These are phyloP conservation scores for Hucho hucho DNA, from an alignment of 2,113 vertebrate genomes.

Conservation along the genomic window DNA sequence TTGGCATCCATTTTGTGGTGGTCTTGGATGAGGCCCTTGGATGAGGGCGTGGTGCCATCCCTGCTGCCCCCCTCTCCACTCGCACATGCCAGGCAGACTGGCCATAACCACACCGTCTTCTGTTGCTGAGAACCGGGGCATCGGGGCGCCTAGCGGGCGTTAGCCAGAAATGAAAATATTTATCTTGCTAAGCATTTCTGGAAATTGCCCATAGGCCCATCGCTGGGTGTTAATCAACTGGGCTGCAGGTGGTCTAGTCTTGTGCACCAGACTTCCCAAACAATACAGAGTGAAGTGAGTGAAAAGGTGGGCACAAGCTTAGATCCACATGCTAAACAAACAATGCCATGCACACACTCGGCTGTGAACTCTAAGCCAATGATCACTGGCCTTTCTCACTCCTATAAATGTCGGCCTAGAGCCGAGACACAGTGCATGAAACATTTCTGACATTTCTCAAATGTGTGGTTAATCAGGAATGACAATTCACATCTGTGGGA, in stretches of 20 bases:
- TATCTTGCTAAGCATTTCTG: slow-evolving; percentile 45
- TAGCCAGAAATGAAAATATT: slow-evolving; percentile 42
- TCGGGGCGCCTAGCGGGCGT: background rate
- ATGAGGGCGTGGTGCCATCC: background rate
- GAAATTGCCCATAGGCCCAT: slow-evolving; percentile 23
- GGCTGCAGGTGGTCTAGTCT: slow-evolving; percentile 21
- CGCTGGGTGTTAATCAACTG: background rate
- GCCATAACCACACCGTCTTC: slow-evolving; percentile 20
- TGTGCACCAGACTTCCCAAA: background rate
- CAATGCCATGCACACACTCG: slow-evolving; percentile 8
- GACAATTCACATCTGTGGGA: slow-evolving; percentile 52
- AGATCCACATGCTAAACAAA: background rate
- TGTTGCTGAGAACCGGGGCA: slow-evolving; percentile 9
- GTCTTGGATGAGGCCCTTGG: background rate
- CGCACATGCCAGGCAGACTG: background rate
- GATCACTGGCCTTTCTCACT: slow-evolving; percentile 33
- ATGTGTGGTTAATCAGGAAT: slow-evolving; percentile 72
- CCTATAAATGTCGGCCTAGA: slow-evolving; percentile 27
- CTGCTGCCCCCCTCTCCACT: slow-evolving; percentile 11
- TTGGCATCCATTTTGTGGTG: background rate
- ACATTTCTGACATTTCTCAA: slow-evolving; percentile 69
- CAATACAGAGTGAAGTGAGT: too few relatives aligned
- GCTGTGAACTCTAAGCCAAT: slow-evolving; percentile 17
- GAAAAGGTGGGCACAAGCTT: background rate
- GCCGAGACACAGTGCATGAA: slow-evolving; percentile 52